These are phyloP conservation scores for Panthera leo DNA, from an alignment of 2,113 vertebrate species.

Conservation along the genomic window DNA sequence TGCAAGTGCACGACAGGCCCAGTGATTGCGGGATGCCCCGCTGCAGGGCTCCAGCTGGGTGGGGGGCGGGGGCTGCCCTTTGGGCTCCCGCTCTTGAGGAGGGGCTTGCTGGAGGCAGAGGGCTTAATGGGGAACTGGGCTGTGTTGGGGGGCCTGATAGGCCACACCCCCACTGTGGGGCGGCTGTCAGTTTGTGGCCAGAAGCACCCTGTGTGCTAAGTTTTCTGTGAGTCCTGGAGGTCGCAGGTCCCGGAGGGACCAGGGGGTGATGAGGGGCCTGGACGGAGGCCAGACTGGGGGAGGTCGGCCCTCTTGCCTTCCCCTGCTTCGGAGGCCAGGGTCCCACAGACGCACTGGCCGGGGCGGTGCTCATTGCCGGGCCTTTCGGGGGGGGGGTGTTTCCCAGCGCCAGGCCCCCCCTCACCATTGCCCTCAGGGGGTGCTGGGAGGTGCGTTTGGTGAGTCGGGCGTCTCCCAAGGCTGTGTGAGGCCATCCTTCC, in stretches of 20 bases:
- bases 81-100: neutral
- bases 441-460: neutral
- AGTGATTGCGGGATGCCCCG: rapidly evolving
- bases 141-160: neutral
- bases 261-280: too few relatives aligned
- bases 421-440: rapidly evolving
- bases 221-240: neutral
- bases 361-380: rapidly evolving
- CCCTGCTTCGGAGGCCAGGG: neutral
- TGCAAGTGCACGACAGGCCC: neutral
- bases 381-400: too few relatives aligned
- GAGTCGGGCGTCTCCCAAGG: neutral
- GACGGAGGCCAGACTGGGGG: rapidly evolving
- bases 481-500: neutral
- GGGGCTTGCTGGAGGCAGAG: neutral
- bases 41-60: neutral
- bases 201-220: neutral
- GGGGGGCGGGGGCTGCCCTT: too few relatives aligned
- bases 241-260: rapidly evolving
- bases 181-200: neutral
- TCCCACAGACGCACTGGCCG: neutral
- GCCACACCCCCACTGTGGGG: rapidly evolving
- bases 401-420: neutral
- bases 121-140: neutral
- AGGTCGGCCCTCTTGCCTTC: neutral